A percentile compares a stretch with the other conserved stretches of the same genome.
These are phyloP conservation scores for Eucidaris tribuloides DNA, from an alignment of 35 echinoderm and acorn worm genomes.

Conservation along the genomic window DNA sequence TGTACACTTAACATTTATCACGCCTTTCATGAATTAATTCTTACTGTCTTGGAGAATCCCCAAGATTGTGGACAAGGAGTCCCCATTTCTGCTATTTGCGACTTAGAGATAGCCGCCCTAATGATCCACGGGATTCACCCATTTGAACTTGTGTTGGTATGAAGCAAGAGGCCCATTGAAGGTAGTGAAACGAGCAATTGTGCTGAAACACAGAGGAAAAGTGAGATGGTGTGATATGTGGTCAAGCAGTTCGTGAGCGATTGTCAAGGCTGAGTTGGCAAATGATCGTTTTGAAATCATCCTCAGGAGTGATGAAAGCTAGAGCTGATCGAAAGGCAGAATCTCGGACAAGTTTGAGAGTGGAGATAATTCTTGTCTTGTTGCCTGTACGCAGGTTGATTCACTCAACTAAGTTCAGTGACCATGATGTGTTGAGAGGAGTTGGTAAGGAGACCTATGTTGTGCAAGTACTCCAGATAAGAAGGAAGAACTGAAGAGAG, in stretches of 20 bases:
- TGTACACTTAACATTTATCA: too few species aligned
- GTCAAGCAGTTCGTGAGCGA: constrained; percentile 22
- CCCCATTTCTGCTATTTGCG: constrained; percentile 50
- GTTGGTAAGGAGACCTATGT: constrained; percentile 35
- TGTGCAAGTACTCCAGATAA: constrained; percentile 41
- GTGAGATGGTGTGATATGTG: constrained; percentile 37
- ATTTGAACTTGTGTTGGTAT: constrained; percentile 73
- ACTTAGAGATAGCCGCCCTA: constrained; percentile 7
- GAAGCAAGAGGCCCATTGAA: constrained; percentile 48
- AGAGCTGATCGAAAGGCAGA: constrained; percentile 1
- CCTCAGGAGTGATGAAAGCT: constrained; percentile 28
- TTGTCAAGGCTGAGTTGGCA: constrained; percentile 31
- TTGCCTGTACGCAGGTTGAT: constrained; percentile 44
- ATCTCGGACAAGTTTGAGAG: background rate
- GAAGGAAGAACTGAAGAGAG: constrained; percentile 14
- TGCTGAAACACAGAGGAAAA: background rate
- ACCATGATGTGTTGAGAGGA: constrained; percentile 23
- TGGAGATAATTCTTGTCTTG: constrained; percentile 49
- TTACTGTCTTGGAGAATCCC: constrained; percentile 36
- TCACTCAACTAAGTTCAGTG: constrained; percentile 24
- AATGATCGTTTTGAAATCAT: constrained; percentile 5
- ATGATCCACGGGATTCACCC: constrained; percentile 55
- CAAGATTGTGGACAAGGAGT: constrained; percentile 32
- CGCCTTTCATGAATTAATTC: too few species aligned
- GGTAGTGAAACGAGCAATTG: constrained; percentile 33